phyloP scores from a whole-genome alignment of 2,113 vertebrate species.

The Petroica traversi region DNA sequence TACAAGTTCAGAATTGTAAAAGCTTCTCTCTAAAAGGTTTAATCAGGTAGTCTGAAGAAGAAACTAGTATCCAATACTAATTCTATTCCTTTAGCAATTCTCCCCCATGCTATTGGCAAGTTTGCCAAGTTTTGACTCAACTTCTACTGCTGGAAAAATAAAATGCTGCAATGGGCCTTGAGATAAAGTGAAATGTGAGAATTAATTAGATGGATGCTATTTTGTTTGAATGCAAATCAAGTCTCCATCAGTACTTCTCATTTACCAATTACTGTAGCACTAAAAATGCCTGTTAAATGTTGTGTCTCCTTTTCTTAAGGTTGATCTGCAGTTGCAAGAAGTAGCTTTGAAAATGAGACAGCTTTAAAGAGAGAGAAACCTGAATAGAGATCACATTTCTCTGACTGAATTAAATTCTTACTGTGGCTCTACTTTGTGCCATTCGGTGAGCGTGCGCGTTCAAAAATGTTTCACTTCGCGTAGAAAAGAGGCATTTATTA shows the following conservation, averaged over 20 bases:
- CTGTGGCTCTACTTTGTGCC: not conserved
- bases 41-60: not conserved
- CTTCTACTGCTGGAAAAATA: not conserved
- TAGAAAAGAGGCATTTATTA: not conserved
- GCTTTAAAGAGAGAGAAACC: not conserved
- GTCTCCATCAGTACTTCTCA: not conserved
- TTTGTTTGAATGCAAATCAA: not conserved
- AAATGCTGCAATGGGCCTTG: not conserved
- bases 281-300: not conserved
- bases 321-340: not conserved
- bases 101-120: not conserved
- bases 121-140: not conserved
- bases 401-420: conserved; percentile 6
- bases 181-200: not conserved
- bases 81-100: not conserved
- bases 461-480: not conserved
- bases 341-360: conserved; percentile 8
- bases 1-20: not conserved
- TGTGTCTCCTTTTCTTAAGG: not conserved
- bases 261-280: not conserved
- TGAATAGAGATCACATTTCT: not conserved
- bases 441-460: accelerated
- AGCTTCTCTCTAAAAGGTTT: not conserved
- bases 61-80: not conserved
- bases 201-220: not conserved